Conservation (phyloP, 2,888 invertebrate species). For the Galerucella calmariensis region DNA sequence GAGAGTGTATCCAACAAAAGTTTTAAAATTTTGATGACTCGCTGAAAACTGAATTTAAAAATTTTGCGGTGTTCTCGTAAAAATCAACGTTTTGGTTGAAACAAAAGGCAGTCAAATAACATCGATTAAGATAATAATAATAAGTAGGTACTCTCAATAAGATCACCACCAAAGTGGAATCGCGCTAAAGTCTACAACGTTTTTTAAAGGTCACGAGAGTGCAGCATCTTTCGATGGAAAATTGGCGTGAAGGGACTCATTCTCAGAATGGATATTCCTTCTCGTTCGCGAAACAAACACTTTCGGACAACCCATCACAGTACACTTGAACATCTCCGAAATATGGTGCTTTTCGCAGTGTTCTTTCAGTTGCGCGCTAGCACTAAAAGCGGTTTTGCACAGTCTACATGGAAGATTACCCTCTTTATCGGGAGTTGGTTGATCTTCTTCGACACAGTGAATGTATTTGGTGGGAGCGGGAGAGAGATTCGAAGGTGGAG, state of each 20-base stretch:
- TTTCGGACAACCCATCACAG: slow-evolving; percentile 80
- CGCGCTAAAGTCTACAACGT: slow-evolving; percentile 59
- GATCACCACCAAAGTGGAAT: slow-evolving; percentile 65
- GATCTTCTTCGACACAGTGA: slow-evolving; percentile 76
- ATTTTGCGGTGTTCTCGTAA: too few species aligned
- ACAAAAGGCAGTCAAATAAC: slow-evolving; percentile 1
- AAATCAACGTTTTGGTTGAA: not conserved
- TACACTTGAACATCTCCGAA: slow-evolving; percentile 79
- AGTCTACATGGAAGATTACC: slow-evolving; percentile 77
- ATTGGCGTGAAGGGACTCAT: slow-evolving; percentile 68
- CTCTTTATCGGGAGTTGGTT: slow-evolving; percentile 74
- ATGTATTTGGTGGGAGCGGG: slow-evolving; percentile 62
- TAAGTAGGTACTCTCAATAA: slow-evolving; percentile 50
- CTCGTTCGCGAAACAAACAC: slow-evolving; percentile 83
- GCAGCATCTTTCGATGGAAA: slow-evolving; percentile 61
- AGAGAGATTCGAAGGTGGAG: slow-evolving; percentile 65
- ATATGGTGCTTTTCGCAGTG: slow-evolving; percentile 79
- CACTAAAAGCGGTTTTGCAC: slow-evolving; percentile 74
- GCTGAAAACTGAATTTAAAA: too few species aligned
- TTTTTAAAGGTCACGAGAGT: slow-evolving; percentile 63
- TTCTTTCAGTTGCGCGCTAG: slow-evolving; percentile 73
- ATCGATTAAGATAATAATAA: slow-evolving; percentile 41
- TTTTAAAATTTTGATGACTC: too few species aligned
- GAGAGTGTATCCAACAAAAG: too few species aligned
- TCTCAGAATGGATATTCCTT: slow-evolving; percentile 80